Evolutionary conservation across 2,797 vertebrate species (phyloP), one percentile per base, ranked within the genome.

Genomic region (Sparus aurata): DNA sequence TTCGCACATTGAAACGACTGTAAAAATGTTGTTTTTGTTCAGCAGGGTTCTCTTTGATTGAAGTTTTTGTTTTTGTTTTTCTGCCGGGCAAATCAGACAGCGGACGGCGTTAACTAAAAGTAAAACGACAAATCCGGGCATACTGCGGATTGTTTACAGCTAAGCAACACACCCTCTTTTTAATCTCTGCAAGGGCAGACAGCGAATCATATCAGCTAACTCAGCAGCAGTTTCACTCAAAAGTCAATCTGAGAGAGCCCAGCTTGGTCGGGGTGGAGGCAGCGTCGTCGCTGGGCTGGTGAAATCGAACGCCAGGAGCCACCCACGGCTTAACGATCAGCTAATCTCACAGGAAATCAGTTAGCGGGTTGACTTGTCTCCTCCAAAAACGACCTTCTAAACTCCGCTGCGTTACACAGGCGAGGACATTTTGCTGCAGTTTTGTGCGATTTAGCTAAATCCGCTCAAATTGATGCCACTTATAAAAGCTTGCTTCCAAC

Each of bases 281-380:
- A 18, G 22, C 9, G 57, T 58, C 78, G 38, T 77, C 34, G 38
- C n/a, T n/a, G 69, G 64, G 46, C 60, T 34, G 65, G 68, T 79
- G 63, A 67, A 67, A 85, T 81, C 1, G 9, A 79, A 79, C 53
- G 43, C 69, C 67, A 59, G n/a, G 58, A 77, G 68, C 73, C 73
- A 50, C 67, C 74, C 70, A 73, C 67, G 67, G 75, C 68, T 85
- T 83, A 87, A 91, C 71, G 70, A 86, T 67, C 59, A 67, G 46
- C 61, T 75, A 72, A 86, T 79, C 82, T 88, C 71, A 34, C 46
- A 73, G 80, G 53, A 82, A 83, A 89, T 84, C 74, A 72, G 66
- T 62, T 58, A 73, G 54, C 6, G 4, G 54, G 5, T 50, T 76
- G 70, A 49, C 59, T 64, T 63, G 20, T 47, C 69, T 66, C 10